phyloP scores from a whole-genome alignment of 2,797 vertebrate species.

The Sylvia borin region DNA sequence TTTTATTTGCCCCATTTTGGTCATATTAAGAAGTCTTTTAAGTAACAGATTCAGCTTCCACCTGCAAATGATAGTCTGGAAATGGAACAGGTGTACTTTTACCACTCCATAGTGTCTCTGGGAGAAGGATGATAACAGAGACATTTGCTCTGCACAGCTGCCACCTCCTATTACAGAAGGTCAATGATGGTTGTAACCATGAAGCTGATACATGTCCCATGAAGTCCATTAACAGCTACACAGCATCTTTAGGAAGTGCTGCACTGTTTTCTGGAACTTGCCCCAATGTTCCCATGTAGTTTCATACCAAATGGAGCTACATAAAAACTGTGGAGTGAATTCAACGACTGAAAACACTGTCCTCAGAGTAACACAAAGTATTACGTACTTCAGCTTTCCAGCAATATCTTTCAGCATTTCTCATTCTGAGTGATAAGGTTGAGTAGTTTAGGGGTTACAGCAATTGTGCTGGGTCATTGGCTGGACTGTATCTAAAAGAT shows the following conservation, averaged over 20 bases:
- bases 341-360: background rate
- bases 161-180: conserved; percentile 11
- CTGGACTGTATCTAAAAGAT: background rate
- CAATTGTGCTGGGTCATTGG: background rate
- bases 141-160: conserved; percentile 7
- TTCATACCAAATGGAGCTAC: background rate
- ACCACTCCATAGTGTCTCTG: background rate
- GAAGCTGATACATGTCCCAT: background rate
- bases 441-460: background rate
- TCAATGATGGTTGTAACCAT: background rate
- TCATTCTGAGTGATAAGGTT: background rate
- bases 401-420: background rate
- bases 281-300: fast-evolving
- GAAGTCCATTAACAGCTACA: background rate
- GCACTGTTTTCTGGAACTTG: background rate
- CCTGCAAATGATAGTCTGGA: background rate
- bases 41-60: background rate
- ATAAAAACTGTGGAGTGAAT: background rate
- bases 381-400: background rate
- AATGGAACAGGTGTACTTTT: background rate
- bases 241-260: background rate
- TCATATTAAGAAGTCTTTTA: background rate
- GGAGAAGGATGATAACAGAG: background rate
- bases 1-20: background rate
- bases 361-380: background rate